Evolutionary conservation across 1,140 invertebrate genomes (phyloP), one percentile per base, ranked within the genome.

Genomic region (Archegozetes longisetosus): DNA sequence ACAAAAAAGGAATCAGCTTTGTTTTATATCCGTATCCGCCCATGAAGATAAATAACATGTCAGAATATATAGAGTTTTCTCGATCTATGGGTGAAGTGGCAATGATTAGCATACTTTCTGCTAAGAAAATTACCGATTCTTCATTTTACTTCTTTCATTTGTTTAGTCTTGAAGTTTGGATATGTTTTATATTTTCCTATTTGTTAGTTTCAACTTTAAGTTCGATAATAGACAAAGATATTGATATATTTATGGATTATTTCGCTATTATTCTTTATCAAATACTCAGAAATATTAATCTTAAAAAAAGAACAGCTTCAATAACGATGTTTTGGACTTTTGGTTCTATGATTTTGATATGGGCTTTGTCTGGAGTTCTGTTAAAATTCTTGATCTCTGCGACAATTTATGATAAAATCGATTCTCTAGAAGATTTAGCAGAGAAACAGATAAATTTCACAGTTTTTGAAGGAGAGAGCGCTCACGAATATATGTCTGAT

Each of bases 61-160:
- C 3, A 4, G 14, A 50, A 25, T 28, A 17, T 24, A 22, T 57
- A n/a, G 14, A 29, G 6, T 57, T 57, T n/a, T 48, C 32, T 6
- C 13, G n/a, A 48, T 14, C 17, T 47, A 24, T 57, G 4, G 32
- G 55, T 50, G 27, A 52, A 22, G 12, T 57, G 6, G 26, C 55
- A 20, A 57, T 57, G 55, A 57, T 57, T 22, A 57, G 55, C 55
- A 57, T 57, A 17, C 22, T 57, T 4, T 57, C 55, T 6, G 55
- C 24, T 23, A 48, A 25, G 14, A 26, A 57, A 26, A 3, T 22
- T 9, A 23, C 47, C 14, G 14, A 24, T 9, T 12, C 32, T 3
- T 17, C 14, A 3, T 23, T 57, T 53, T 9, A 57, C 9, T 26
- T 29, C 3, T 6, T 50, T 3, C 12, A 13, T 20, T 12, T 57